Evolutionary conservation across 2,888 invertebrate species (phyloP), one percentile per base, ranked within the genome.

Genomic region (Drosophila mimica): DNA sequence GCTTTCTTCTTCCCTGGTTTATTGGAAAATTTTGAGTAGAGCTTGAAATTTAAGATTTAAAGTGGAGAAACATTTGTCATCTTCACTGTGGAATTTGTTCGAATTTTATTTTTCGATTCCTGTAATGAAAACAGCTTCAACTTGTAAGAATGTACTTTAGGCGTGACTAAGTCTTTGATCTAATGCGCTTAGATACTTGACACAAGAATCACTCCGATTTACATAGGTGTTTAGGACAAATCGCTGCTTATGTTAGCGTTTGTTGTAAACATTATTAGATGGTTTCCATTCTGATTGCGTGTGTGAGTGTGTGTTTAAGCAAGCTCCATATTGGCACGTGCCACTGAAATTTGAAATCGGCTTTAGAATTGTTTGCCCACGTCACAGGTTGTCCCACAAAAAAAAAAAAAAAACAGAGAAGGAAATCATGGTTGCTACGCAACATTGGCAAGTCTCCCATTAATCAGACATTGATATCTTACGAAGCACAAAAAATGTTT

Each of bases 381-480:
- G 20, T 28, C 33, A 43, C 8, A 17, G 34, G 25, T 46, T 15
- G 8, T 30, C 11, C 8, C 48, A 7, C 40, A 48, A 28, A 28
- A 38, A 53, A 28, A 25, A 36, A 34, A 3, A 4, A 31, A 40
- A 40, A 11, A n/a, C n/a, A 52, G 0, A 0, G 7, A 33, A n/a
- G 46, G 8, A 56, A 40, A 15, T 20, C 52, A n/a, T 33, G 59
- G 62, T 66, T 57, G 48, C 76, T 63, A 66, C 56, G 65, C 60
- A 51, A 52, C 56, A 46, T 46, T 77, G 36, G 28, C 68, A 67
- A 31, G 53, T 40, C 20, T 30, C 64, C 54, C 70, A 78, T 77
- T 88, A 88, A 89, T 85, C 85, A 89, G 88, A 70, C 86, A 85
- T 89, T 89, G 85, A 85, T 89, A 89, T 88, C 80, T 80, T 69